phyloP scores from a whole-genome alignment of 2,888 invertebrate species.

The Xiphydria camelus region DNA sequence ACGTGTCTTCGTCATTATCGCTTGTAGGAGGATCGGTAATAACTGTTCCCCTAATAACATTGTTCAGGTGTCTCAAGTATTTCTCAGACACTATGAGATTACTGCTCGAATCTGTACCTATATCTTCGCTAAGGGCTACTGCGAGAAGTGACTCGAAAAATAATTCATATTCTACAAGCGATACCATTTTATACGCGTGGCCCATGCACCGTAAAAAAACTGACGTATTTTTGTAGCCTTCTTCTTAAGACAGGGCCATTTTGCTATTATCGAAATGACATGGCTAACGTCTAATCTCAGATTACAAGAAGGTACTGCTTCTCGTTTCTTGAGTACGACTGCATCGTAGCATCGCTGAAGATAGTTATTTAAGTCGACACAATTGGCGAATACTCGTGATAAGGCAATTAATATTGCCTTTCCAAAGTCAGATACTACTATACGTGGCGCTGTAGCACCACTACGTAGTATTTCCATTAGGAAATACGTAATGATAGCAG shows the following conservation, averaged over 20 bases:
- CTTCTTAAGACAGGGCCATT: constrained; percentile 21
- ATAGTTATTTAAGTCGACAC: constrained; percentile 16
- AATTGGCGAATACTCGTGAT: constrained; percentile 16
- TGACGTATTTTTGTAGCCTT: constrained; percentile 15
- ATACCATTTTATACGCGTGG: constrained; percentile 18
- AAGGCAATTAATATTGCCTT: constrained; percentile 19
- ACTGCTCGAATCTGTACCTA: constrained; percentile 12
- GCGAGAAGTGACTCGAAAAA: constrained; percentile 16
- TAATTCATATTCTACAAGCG: constrained; percentile 10
- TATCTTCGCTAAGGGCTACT: constrained; percentile 20
- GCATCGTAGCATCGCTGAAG: constrained; percentile 16
- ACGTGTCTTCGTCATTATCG: too few species aligned
- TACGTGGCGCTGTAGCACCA: constrained; percentile 12
- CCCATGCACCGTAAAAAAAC: constrained; percentile 19
- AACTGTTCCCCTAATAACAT: too few species aligned
- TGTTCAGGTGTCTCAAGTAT: constrained; percentile 9
- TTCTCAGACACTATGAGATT: constrained; percentile 8
- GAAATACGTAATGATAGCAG: constrained; percentile 19
- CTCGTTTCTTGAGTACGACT: constrained; percentile 1
- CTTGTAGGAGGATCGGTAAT: too few species aligned
- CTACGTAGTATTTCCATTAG: constrained; percentile 13
- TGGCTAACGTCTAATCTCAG: constrained; percentile 23
- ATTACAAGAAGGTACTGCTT: constrained; percentile 13
- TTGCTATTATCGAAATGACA: constrained; percentile 21
- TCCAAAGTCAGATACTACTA: constrained; percentile 23